A percentile compares a stretch with the other conserved stretches of the same genome.
Conservation (phyloP, 2,797 vertebrate species). For the Mionectes olivaceus region DNA sequence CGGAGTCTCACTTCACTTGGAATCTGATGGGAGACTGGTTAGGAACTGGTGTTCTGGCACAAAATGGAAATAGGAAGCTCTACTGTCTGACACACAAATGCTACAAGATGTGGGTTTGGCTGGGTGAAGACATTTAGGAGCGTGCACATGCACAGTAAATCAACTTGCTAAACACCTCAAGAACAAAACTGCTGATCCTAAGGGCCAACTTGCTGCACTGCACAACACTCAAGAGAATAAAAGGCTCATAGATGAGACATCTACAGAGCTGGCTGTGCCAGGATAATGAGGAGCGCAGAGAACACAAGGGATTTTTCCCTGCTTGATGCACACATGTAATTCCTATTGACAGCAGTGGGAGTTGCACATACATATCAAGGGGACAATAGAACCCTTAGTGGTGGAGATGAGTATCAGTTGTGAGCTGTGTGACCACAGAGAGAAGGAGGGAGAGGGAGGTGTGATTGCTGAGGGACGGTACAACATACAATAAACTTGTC, state of each 20-base stretch:
- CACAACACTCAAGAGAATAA: conserved; percentile 16
- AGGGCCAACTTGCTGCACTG: conserved; percentile 27
- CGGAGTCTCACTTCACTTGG: background rate
- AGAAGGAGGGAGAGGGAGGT: conserved; percentile 9
- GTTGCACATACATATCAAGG: conserved; percentile 25
- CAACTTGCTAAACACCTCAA: conserved; percentile 41
- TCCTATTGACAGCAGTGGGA: conserved; percentile 64
- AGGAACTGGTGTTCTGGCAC: background rate
- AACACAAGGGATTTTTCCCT: conserved; percentile 30
- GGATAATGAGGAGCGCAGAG: conserved; percentile 35
- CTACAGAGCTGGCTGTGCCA: conserved; percentile 28
- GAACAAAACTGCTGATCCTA: conserved; percentile 54
- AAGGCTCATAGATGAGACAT: conserved; percentile 16
- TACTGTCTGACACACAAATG: background rate
- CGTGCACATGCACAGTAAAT: background rate
- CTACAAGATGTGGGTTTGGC: background rate
- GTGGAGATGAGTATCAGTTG: conserved; percentile 50
- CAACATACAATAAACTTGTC: conserved; percentile 55
- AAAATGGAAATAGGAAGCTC: background rate
- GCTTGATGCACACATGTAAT: conserved; percentile 38
- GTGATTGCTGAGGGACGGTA: conserved; percentile 38
- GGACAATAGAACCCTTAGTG: conserved; percentile 35
- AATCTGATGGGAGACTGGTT: background rate
- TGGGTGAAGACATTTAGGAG: background rate
- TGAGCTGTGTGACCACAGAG: conserved; percentile 14